Conservation (phyloP, 2,888 invertebrate species). For the Rotaria sp. region DNA sequence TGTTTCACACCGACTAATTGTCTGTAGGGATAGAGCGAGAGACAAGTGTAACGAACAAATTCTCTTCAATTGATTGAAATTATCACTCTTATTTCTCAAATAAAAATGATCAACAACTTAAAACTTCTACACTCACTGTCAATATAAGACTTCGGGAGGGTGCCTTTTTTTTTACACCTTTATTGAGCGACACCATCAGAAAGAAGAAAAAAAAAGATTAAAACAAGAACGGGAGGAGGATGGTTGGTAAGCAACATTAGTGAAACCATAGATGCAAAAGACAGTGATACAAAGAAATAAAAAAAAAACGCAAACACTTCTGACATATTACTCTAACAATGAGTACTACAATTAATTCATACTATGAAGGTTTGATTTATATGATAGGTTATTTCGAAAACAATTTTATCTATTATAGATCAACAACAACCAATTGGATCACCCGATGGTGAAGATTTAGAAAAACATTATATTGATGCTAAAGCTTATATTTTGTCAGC, state of each 20-base stretch:
- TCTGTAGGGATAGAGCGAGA: background rate
- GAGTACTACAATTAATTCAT: background rate
- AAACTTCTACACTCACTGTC: background rate
- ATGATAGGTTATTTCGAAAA: no score
- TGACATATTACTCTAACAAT: background rate
- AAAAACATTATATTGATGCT: constrained; percentile 51
- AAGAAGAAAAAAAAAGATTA: background rate
- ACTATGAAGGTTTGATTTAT: background rate
- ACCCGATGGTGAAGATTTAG: constrained; percentile 40
- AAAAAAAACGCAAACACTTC: background rate
- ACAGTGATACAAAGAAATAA: background rate
- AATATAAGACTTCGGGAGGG: background rate
- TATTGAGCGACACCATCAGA: background rate
- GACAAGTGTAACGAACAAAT: constrained; percentile 17
- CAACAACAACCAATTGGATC: background rate
- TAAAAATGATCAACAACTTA: background rate
- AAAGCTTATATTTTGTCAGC: constrained; percentile 53
- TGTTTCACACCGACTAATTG: constrained; percentile 20
- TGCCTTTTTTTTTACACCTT: background rate
- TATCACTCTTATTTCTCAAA: background rate
- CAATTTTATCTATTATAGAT: background rate
- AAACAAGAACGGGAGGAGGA: background rate
- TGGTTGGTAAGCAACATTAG: background rate
- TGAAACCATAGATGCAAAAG: constrained; percentile 9
- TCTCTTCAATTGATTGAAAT: constrained; percentile 19